Evolutionary conservation across 2,797 vertebrate species (phyloP).

Genomic region (Myotis pilosus): DNA sequence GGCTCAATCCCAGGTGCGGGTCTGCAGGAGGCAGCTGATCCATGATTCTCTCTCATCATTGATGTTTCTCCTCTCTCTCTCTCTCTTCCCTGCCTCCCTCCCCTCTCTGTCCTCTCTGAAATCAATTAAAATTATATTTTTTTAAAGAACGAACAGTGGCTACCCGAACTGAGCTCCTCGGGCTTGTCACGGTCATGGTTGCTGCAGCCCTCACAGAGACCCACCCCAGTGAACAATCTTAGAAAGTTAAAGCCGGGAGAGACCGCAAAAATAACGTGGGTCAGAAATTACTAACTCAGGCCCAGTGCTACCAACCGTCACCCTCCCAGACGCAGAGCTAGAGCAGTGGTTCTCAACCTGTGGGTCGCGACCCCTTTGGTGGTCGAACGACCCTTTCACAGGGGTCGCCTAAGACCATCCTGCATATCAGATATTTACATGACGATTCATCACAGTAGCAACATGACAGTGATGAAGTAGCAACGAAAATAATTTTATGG

Average conservation of each 20-base stretch:
- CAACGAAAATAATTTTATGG: no score
- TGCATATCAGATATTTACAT: no score
- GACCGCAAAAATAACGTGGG: not conserved
- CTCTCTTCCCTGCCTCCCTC: no score
- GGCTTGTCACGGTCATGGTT: not conserved
- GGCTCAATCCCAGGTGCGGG: not conserved
- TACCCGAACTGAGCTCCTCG: not conserved
- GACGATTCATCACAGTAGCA: no score
- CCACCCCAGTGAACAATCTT: not conserved
- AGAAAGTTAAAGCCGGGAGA: not conserved
- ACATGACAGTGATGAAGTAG: no score
- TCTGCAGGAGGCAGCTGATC: not conserved
- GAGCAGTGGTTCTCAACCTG: not conserved
- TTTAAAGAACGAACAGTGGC: not conserved
- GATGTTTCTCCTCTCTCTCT: not conserved
- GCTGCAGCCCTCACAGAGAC: not conserved
- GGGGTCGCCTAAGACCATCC: no score
- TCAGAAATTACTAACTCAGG: not conserved
- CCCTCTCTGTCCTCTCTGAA: no score
- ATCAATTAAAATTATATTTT: no score
- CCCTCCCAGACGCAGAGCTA: not conserved
- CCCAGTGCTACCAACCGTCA: not conserved
- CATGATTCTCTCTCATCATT: not conserved
- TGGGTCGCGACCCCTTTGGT: no score
- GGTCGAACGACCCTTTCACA: no score